Conservation (phyloP, 2,797 vertebrate species). For the Sandelia bainsii region DNA sequence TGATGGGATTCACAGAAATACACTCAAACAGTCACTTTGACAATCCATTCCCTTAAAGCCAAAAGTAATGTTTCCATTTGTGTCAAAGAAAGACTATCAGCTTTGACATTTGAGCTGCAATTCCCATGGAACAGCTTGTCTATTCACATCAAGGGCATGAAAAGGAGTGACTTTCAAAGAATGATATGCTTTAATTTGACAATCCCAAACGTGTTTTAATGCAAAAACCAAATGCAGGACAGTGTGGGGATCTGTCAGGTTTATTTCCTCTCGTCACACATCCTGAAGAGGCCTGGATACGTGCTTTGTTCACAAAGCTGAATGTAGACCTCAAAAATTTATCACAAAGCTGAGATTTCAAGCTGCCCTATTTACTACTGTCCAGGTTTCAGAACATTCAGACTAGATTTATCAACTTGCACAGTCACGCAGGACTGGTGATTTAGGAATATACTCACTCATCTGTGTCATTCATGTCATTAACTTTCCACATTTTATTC, state of each 20-base stretch:
- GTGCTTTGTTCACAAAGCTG: constrained; percentile 30
- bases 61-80: constrained; percentile 72
- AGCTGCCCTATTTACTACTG: constrained; percentile 40
- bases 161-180: constrained; percentile 63
- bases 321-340: constrained; percentile 19
- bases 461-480: constrained; percentile 35
- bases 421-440: constrained; percentile 4
- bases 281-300: constrained; percentile 31
- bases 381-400: constrained; percentile 32
- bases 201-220: constrained; percentile 51
- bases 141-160: constrained; percentile 59
- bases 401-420: constrained; percentile 40
- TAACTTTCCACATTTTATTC: constrained; percentile 44
- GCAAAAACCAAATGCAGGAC: constrained; percentile 41
- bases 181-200: constrained; percentile 65
- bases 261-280: constrained; percentile 39
- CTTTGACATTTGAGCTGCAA: constrained; percentile 70
- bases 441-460: constrained; percentile 38
- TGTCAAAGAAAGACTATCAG: constrained; percentile 61
- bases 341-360: constrained; percentile 43
- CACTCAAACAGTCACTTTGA: constrained; percentile 64
- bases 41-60: constrained; percentile 69
- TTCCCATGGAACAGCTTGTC: constrained; percentile 70
- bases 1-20: constrained; percentile 60
- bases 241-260: constrained; percentile 44